phyloP scores from a whole-genome alignment of 2,113 vertebrate species.

The Amphilophus citrinellus region DNA sequence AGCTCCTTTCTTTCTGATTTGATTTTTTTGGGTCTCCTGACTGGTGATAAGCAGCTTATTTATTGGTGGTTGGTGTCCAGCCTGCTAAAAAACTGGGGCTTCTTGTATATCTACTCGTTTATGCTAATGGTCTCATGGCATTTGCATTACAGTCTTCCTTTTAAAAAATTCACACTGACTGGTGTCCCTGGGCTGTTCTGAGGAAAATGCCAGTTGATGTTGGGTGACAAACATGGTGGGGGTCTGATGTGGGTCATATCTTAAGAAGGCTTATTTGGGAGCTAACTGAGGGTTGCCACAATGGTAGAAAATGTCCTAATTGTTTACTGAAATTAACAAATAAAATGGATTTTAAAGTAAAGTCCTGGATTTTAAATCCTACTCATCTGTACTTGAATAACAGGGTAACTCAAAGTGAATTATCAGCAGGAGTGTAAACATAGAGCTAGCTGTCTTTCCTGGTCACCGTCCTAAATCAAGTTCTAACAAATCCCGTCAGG shows the following conservation, averaged over 20 bases:
- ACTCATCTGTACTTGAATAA: too few relatives aligned
- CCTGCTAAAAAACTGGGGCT: neutral
- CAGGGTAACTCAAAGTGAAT: too few relatives aligned
- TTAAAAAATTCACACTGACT: neutral
- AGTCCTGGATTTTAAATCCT: too few relatives aligned
- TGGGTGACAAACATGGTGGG: neutral
- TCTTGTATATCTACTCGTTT: neutral
- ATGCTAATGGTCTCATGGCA: too few relatives aligned
- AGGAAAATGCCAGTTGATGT: neutral
- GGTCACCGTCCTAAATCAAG: too few relatives aligned
- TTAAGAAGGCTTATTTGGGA: neutral
- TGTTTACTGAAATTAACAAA: too few relatives aligned
- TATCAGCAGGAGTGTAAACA: too few relatives aligned
- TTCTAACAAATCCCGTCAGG: too few relatives aligned
- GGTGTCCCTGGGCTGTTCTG: neutral
- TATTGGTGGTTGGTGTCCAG: neutral
- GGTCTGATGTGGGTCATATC: neutral
- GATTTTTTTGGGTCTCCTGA: neutral
- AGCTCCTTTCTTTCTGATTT: too few relatives aligned
- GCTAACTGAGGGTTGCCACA: neutral
- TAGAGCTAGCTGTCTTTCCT: too few relatives aligned
- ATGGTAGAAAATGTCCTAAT: neutral
- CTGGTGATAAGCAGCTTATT: neutral
- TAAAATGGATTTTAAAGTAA: too few relatives aligned
- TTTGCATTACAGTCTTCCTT: too few relatives aligned